phyloP scores from a whole-genome alignment of 2,113 vertebrate species.

The Illadopsis cleaveri region DNA sequence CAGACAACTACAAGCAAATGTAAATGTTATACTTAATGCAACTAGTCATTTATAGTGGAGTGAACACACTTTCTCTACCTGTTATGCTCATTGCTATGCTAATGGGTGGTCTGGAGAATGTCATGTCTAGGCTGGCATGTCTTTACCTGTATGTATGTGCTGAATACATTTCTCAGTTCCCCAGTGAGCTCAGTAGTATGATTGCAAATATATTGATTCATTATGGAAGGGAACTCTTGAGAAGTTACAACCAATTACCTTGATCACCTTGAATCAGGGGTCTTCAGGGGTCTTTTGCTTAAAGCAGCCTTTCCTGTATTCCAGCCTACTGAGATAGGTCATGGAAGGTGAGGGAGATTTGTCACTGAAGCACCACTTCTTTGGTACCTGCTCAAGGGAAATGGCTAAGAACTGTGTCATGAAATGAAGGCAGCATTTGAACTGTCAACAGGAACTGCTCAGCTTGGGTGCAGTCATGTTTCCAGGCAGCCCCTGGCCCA shows the following conservation, averaged over 20 bases:
- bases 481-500: background rate
- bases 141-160: background rate
- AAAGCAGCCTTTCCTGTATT: background rate
- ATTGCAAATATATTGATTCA: background rate
- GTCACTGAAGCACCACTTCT: background rate
- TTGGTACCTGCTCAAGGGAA: background rate
- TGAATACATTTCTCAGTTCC: background rate
- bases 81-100: background rate
- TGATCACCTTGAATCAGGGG: background rate
- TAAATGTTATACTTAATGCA: slow-evolving; percentile 63
- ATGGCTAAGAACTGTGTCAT: background rate
- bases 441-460: background rate
- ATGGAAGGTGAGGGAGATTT: background rate
- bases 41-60: slow-evolving; percentile 31
- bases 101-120: background rate
- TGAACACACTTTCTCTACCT: slow-evolving; percentile 17
- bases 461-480: background rate
- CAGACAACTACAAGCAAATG: slow-evolving; percentile 55
- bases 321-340: background rate
- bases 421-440: background rate
- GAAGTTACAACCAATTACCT: background rate
- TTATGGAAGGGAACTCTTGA: background rate
- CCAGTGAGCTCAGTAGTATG: background rate
- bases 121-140: background rate
- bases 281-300: background rate